Percentiles rank a stretch among this genome's conserved stretches.
These are phyloP conservation scores for Leptopterna dolabrata DNA, from an alignment of 2,888 invertebrate genomes.

Conservation along the genomic window DNA sequence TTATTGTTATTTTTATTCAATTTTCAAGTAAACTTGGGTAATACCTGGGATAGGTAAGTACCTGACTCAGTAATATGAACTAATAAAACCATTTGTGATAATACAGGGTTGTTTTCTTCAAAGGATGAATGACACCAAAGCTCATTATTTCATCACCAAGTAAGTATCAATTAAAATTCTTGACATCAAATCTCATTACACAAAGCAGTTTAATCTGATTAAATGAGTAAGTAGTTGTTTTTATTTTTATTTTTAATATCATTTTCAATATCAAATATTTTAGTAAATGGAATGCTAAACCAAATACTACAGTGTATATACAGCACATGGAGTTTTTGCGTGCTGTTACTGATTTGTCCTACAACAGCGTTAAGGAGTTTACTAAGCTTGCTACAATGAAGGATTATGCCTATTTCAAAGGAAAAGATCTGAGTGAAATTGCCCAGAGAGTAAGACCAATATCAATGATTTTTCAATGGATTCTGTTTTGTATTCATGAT, in stretches of 20 bases:
- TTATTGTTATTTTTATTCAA: no score
- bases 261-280: background rate
- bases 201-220: no score
- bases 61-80: no score
- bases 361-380: conserved; percentile 67
- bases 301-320: conserved; percentile 64
- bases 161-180: background rate
- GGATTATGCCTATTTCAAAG: conserved; percentile 62
- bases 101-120: background rate
- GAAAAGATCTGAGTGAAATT: conserved; percentile 57
- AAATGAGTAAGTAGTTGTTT: no score
- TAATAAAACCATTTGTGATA: background rate
- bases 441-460: conserved; percentile 56
- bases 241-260: background rate
- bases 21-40: no score
- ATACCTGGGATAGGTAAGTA: no score
- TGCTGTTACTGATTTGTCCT: conserved; percentile 67
- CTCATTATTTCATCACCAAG: conserved; percentile 1
- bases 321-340: conserved; percentile 68
- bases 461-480: background rate
- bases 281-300: conserved; percentile 61
- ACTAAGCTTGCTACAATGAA: conserved; percentile 66
- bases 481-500: background rate
- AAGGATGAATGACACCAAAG: background rate
- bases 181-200: background rate